Base-by-base conservation (phyloP, 2,888 invertebrate genomes). In the Polia nebulosa region DNA sequence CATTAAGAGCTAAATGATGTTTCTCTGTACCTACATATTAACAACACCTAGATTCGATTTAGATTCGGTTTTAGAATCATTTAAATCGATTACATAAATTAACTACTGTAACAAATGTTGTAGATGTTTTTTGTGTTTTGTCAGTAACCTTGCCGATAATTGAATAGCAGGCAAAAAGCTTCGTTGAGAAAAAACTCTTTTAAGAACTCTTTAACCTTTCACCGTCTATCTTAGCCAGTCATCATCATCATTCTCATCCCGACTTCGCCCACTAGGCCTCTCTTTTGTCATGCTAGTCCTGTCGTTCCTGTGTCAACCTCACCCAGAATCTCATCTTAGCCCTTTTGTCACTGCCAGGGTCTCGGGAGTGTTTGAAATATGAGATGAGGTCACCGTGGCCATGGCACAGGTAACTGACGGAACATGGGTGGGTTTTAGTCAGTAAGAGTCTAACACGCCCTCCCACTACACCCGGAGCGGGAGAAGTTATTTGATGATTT, bases 1-100 rank as follows among this genome's bases (percentile, higher is more conserved):
- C 34, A 52, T 62, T 29, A 65, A 56, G 57, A 72, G 45, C 17
- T 62, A 61, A 45, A 80, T 45, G 1, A 0, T 67, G 39, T 52
- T 63, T 49, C 36, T 53, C 47, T 39, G 39, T 22, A n/a, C n/a
- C n/a, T n/a, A n/a, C n/a, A n/a, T n/a, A 56, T 58, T 36, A 41
- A 36, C 34, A 59, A 51, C 34, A 44, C n/a, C 11, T 60, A 52
- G 36, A 47, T 29, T 27, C 17, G 27, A 56, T 69, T 57, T 71
- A 49, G 11, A 53, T 49, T 52, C 32, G 25, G 25, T 22, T 45
- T 64, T 60, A 39, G 22, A 56, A 44, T 55, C 0, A 25, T 64
- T 52, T 9, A 32, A 78, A 45, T 49, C 20, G 7, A 20, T 51
- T 41, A 44, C n/a, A 9, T 20, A 51, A 56, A 41, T 27, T 41